Conservation (phyloP, 23 tunicate species). For the Trididemnum clinides region DNA sequence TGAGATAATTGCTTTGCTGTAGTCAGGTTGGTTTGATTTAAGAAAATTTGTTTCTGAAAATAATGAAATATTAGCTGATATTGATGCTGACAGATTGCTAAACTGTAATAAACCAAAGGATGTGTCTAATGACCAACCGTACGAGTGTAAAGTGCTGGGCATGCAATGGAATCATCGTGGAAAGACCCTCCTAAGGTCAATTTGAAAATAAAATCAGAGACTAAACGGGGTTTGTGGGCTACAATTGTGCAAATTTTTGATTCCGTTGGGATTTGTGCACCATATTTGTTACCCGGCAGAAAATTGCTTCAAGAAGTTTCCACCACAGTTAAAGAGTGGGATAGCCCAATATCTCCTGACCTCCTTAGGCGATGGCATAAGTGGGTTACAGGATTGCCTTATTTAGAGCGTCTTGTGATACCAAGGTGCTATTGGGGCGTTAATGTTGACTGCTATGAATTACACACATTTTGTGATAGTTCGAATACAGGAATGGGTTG, state of each 20-base stretch:
- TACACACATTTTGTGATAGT: slow-evolving; percentile 14
- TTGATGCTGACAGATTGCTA: not conserved
- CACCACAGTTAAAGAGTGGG: not conserved
- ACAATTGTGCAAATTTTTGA: slow-evolving; percentile 22
- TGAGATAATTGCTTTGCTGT: not conserved
- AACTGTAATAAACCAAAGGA: not conserved
- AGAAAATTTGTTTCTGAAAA: slow-evolving; percentile 13
- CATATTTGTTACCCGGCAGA: slow-evolving; percentile 8
- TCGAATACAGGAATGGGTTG: not conserved
- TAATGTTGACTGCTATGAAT: not conserved
- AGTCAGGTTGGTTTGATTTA: not conserved
- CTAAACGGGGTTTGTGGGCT: slow-evolving; percentile 19
- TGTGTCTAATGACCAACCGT: not conserved
- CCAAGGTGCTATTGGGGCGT: not conserved
- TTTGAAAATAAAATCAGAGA: not conserved
- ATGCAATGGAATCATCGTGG: not conserved
- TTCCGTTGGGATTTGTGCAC: slow-evolving; percentile 12
- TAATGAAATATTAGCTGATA: not conserved
- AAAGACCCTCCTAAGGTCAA: not conserved
- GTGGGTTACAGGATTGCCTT: slow-evolving; percentile 1
- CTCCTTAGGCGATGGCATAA: not conserved
- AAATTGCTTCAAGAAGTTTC: not conserved
- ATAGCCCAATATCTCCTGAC: not conserved
- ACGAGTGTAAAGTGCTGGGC: not conserved
- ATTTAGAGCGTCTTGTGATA: not conserved